Conservation (phyloP, 2,113 vertebrate species). For the Isurus oxyrinchus region DNA sequence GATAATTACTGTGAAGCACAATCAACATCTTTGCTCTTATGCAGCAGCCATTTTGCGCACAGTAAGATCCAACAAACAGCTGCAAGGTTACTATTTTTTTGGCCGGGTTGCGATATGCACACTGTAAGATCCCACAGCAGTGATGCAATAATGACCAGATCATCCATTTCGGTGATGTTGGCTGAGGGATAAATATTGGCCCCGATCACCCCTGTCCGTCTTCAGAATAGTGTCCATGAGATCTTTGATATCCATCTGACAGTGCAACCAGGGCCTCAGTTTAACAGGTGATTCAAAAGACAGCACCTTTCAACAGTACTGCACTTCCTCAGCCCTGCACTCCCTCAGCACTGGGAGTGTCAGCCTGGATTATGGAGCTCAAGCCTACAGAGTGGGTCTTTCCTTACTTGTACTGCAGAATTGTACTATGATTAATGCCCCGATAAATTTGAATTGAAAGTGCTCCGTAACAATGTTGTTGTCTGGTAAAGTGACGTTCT, state of each 20-base stretch:
- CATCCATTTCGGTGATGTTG: not conserved
- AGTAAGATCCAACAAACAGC: not conserved
- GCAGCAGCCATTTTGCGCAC: not conserved
- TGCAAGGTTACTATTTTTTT: not conserved
- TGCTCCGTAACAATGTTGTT: not conserved
- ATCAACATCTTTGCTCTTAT: not conserved
- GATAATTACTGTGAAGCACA: not conserved
- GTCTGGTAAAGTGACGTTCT: not conserved
- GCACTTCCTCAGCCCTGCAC: not conserved
- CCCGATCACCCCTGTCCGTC: not conserved
- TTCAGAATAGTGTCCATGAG: not conserved
- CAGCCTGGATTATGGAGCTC: not conserved
- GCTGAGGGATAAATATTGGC: not conserved
- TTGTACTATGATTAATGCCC: not conserved
- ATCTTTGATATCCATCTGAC: not conserved
- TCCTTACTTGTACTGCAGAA: not conserved
- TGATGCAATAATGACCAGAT: not conserved
- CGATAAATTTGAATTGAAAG: not conserved
- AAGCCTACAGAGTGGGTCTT: not conserved
- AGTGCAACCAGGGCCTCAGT: not conserved
- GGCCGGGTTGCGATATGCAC: not conserved
- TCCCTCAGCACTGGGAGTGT: not conserved
- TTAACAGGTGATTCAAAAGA: not conserved
- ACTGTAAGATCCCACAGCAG: too few species aligned
- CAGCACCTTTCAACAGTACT: not conserved